Conservation (phyloP, 2,113 vertebrate species). For the Notarius lentiginosus region DNA sequence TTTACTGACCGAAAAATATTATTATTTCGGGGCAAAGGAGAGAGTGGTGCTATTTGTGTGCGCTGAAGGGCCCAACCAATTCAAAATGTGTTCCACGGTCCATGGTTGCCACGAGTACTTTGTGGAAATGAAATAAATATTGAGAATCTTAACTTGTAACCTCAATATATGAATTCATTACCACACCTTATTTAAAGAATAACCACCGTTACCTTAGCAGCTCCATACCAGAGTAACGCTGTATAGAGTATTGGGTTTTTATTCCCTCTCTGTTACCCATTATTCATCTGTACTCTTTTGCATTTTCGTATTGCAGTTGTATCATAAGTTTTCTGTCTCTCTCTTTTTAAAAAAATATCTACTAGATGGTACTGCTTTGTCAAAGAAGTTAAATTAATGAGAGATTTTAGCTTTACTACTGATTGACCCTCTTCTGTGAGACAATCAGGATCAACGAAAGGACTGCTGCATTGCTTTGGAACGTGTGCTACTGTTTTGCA, state of each 20-base stretch:
- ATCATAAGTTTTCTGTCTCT: neutral
- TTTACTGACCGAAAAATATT: no score
- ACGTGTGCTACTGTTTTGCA: neutral
- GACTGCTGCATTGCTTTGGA: neutral
- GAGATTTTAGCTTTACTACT: neutral
- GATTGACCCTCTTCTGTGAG: neutral
- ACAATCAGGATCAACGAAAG: neutral
- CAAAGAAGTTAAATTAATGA: neutral
- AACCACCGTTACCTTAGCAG: neutral
- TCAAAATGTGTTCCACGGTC: no score
- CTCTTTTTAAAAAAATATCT: neutral
- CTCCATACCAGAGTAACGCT: neutral
- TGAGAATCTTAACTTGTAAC: neutral
- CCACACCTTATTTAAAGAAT: neutral
- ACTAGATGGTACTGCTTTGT: neutral
- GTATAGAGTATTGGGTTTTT: neutral
- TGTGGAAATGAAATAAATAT: neutral
- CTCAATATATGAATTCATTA: neutral
- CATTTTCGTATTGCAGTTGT: neutral
- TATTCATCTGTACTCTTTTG: neutral
- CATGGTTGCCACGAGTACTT: neutral
- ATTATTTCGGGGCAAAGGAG: no score
- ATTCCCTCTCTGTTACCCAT: neutral
- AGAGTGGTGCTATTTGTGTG: no score
- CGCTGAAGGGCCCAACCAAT: no score